Evolutionary conservation across 2,888 invertebrate genomes (phyloP).

Genomic region (Baronia brevicornis): DNA sequence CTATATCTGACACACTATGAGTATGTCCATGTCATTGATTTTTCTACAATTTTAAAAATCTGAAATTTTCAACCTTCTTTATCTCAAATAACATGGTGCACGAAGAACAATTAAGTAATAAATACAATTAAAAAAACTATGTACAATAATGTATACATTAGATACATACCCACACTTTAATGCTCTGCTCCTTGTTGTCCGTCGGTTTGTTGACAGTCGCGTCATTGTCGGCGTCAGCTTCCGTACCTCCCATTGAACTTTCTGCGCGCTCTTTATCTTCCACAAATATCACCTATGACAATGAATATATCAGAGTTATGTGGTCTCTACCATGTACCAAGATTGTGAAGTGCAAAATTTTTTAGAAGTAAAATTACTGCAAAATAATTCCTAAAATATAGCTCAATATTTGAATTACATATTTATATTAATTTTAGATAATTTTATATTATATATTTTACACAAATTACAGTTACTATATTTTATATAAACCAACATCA

Average conservation of each 20-base stretch:
- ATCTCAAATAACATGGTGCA: no score
- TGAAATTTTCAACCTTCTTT: no score
- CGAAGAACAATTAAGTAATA: not conserved
- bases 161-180: slow-evolving; percentile 49
- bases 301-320: no score
- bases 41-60: no score
- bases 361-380: no score
- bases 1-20: no score
- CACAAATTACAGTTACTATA: not conserved
- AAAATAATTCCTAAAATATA: no score
- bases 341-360: no score
- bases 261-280: slow-evolving; percentile 63
- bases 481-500: no score
- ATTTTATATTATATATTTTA: not conserved
- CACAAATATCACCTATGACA: slow-evolving; percentile 64
- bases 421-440: not conserved
- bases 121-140: not conserved
- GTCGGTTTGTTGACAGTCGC: slow-evolving; percentile 27
- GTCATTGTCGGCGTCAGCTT: slow-evolving; percentile 21
- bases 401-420: no score
- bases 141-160: slow-evolving; percentile 6
- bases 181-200: slow-evolving; percentile 36
- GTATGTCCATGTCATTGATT: no score
- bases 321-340: no score
- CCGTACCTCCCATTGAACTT: slow-evolving; percentile 51